Conservation (phyloP, 2,888 invertebrate genomes). For the Piscicola geometra region DNA sequence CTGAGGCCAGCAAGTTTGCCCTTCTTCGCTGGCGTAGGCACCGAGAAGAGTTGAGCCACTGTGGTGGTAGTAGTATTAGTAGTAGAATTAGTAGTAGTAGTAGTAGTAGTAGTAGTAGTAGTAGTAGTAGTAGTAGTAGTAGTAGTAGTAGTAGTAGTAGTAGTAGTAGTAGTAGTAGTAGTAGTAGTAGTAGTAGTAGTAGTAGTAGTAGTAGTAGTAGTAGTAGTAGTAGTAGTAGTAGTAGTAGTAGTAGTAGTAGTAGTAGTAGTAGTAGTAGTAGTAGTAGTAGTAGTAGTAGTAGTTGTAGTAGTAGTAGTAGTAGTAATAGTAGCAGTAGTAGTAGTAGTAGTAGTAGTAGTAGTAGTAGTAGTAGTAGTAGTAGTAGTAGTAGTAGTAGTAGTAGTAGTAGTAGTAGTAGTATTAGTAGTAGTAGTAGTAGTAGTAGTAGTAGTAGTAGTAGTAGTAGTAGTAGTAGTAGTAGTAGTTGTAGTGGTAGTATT, state of each 20-base stretch:
- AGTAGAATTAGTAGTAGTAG: slow-evolving; percentile 27
- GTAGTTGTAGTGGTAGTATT: too few relatives aligned
- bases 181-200: slow-evolving; percentile 29
- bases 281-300: slow-evolving; percentile 29
- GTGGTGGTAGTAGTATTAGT: slow-evolving; percentile 26
- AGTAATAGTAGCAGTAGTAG: slow-evolving; percentile 26
- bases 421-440: too few relatives aligned
- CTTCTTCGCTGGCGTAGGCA: neutral
- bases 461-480: too few relatives aligned
- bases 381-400: slow-evolving; percentile 17
- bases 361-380: slow-evolving; percentile 24
- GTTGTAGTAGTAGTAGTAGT: slow-evolving; percentile 28
- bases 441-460: too few relatives aligned
- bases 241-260: slow-evolving; percentile 29
- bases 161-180: slow-evolving; percentile 29
- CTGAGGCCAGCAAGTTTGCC: neutral
- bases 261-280: slow-evolving; percentile 29
- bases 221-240: slow-evolving; percentile 29
- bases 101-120: slow-evolving; percentile 29
- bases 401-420: neutral
- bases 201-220: slow-evolving; percentile 29
- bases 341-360: slow-evolving; percentile 24
- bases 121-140: slow-evolving; percentile 29
- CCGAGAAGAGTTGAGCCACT: neutral
- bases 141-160: slow-evolving; percentile 29